Percentiles rank a stretch among this genome's conserved stretches.
These are phyloP conservation scores for Augiades crinisus DNA, from an alignment of 2,888 invertebrate genomes.

Conservation along the genomic window DNA sequence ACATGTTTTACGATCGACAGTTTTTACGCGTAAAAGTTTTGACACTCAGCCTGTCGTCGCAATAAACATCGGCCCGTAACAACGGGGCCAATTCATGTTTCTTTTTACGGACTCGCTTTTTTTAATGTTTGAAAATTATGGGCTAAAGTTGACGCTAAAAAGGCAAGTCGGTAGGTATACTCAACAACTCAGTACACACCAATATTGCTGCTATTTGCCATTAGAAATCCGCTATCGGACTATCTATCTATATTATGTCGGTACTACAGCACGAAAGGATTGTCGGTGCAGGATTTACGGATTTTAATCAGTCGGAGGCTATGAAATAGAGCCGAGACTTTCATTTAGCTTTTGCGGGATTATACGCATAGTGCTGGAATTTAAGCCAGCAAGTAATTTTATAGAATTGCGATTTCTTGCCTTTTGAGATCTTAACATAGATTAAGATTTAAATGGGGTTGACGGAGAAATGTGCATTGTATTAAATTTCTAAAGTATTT, in stretches of 20 bases:
- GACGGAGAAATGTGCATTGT: not conserved
- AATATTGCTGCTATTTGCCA: not conserved
- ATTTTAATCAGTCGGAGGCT: constrained; percentile 21
- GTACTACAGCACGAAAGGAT: not conserved
- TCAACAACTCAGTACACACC: no score
- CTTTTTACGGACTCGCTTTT: constrained; percentile 20
- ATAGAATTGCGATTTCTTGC: constrained; percentile 10
- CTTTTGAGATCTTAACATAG: not conserved
- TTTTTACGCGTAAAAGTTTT: constrained; percentile 69
- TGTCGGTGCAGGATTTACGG: constrained; percentile 17
- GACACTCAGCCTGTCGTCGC: constrained; percentile 50
- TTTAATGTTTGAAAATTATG: constrained; percentile 22
- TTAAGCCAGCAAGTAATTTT: constrained; percentile 15
- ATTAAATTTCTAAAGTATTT: no score
- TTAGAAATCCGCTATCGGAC: not conserved
- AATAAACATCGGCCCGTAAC: constrained; percentile 52
- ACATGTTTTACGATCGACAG: constrained; percentile 72
- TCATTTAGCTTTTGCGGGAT: constrained; percentile 19
- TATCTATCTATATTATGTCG: not conserved
- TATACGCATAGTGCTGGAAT: constrained; percentile 15
- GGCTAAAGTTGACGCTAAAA: no score
- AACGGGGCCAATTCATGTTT: constrained; percentile 19
- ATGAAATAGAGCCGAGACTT: constrained; percentile 20
- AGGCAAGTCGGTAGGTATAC: no score
- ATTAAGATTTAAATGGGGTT: not conserved